Evolutionary conservation across 2,113 vertebrate species (phyloP).

Genomic region (Carassius auratus): DNA sequence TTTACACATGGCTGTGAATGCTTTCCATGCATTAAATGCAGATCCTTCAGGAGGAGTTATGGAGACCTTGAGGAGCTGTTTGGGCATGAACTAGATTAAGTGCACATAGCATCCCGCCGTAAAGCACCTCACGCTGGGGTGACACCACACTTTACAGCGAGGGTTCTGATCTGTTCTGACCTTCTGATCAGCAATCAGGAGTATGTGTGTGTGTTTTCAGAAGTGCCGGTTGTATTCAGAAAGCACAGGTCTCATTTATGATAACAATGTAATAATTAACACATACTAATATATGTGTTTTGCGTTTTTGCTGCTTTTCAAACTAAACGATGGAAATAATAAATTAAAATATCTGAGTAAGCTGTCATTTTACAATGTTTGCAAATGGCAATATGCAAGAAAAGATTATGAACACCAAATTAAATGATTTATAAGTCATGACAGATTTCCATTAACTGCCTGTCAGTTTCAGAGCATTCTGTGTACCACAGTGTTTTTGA

Average conservation of each 20-base stretch:
- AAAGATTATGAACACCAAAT: background rate
- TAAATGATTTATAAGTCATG: background rate
- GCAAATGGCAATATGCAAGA: background rate
- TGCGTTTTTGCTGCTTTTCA: background rate
- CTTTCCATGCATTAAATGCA: constrained; percentile 24
- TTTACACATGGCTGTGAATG: constrained; percentile 16
- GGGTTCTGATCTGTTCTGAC: no score
- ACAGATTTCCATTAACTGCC: background rate
- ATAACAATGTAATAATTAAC: background rate
- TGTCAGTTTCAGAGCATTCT: background rate
- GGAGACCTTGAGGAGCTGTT: constrained; percentile 27
- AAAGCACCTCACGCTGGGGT: constrained; percentile 27
- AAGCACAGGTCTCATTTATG: background rate
- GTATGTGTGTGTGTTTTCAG: background rate
- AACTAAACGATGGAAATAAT: background rate
- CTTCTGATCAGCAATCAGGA: constrained; percentile 11
- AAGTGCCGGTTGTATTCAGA: background rate
- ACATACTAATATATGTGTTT: background rate
- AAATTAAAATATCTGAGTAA: background rate
- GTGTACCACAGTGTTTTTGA: background rate
- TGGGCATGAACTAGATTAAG: constrained; percentile 20
- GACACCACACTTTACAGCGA: constrained; percentile 15
- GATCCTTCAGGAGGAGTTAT: constrained; percentile 32
- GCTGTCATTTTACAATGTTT: background rate
- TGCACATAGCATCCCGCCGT: background rate